These are phyloP conservation scores for Ceratotherium simum DNA, from an alignment of 2,113 vertebrate species.

Conservation along the genomic window DNA sequence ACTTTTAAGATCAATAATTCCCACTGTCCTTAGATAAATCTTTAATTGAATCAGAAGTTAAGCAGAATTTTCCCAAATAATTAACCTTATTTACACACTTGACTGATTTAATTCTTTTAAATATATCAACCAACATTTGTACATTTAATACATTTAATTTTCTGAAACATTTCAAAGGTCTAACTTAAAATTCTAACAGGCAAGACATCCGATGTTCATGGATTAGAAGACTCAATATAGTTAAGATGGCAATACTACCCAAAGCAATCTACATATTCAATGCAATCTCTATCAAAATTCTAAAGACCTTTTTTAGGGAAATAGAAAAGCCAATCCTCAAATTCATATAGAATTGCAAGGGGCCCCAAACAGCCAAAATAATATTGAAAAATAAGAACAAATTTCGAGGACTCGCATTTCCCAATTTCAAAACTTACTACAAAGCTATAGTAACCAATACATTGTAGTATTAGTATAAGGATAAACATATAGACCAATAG, in stretches of 20 bases:
- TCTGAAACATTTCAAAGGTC: background rate
- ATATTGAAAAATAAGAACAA: background rate
- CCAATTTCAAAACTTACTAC: background rate
- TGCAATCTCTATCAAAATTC: background rate
- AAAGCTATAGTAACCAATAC: background rate
- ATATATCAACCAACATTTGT: background rate
- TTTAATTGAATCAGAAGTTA: constrained; percentile 14
- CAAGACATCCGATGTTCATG: background rate
- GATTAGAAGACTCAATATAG: background rate
- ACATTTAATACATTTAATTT: background rate
- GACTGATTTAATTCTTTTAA: background rate
- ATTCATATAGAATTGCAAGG: background rate
- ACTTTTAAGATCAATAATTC: background rate
- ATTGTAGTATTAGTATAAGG: background rate
- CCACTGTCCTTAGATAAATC: background rate
- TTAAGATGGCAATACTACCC: background rate
- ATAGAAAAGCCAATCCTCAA: background rate
- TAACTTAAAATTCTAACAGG: constrained; percentile 13
- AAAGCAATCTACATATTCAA: background rate
- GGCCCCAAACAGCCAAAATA: background rate
- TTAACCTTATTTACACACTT: constrained; percentile 25
- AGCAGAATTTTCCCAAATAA: background rate
- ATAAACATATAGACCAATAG: background rate
- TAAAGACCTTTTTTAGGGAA: background rate
- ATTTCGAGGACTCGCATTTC: background rate